phyloP scores from a whole-genome alignment of 2,113 vertebrate genomes.

The Podilymbus podiceps region DNA sequence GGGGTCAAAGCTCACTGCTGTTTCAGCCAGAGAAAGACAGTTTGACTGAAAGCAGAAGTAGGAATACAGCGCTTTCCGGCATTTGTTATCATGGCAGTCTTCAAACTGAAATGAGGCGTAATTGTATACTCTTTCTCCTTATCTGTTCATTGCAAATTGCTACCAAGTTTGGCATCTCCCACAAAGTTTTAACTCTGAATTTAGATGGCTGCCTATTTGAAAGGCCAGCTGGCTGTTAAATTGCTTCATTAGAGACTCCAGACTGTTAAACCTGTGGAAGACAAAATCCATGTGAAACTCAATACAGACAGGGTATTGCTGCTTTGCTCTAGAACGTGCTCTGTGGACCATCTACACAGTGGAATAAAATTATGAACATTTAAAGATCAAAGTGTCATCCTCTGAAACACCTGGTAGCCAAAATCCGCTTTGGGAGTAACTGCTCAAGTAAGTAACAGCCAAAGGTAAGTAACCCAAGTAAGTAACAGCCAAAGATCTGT shows the following conservation, averaged over 20 bases:
- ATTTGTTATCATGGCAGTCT: not conserved
- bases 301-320: not conserved
- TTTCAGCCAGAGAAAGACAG: not conserved
- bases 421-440: not conserved
- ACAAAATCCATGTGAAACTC: slow-evolving; percentile 20
- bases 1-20: not conserved
- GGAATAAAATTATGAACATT: slow-evolving; percentile 44
- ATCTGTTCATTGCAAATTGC: not conserved
- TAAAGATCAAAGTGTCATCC: slow-evolving; percentile 50
- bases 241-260: not conserved
- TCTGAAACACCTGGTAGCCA: slow-evolving; percentile 56
- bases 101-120: not conserved
- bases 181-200: not conserved
- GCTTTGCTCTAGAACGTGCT: slow-evolving; percentile 4
- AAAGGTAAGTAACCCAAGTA: slow-evolving; percentile 39
- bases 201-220: not conserved
- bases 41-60: not conserved
- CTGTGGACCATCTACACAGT: not conserved
- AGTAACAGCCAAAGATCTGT: slow-evolving; percentile 32
- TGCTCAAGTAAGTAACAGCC: slow-evolving; percentile 18
- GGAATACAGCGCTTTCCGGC: not conserved
- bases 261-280: not conserved
- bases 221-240: slow-evolving; percentile 26
- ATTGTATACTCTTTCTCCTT: not conserved
- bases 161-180: not conserved